A percentile compares a stretch with the other conserved stretches of the same genome.
Conservation (phyloP, 2,888 invertebrate genomes). For the Lucinisca nassula region DNA sequence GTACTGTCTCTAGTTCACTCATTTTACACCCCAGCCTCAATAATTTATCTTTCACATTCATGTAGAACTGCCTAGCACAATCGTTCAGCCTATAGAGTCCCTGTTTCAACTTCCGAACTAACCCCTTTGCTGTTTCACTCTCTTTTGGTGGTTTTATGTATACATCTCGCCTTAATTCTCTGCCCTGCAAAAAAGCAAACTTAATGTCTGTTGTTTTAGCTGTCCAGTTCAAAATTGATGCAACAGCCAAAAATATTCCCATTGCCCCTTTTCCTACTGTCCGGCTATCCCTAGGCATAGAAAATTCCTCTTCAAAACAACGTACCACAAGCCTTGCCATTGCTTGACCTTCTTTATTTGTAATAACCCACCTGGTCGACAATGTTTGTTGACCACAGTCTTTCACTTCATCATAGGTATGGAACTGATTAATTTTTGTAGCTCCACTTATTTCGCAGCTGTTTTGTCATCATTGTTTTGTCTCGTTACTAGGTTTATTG, state of each 20-base stretch:
- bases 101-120: slow-evolving; percentile 67
- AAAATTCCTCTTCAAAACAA: slow-evolving; percentile 59
- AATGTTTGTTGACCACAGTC: slow-evolving; percentile 35
- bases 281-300: too few relatives aligned
- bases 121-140: slow-evolving; percentile 18
- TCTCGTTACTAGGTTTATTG: not conserved
- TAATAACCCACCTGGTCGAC: too few relatives aligned
- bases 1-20: slow-evolving; percentile 66
- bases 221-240: slow-evolving; percentile 54
- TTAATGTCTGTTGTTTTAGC: slow-evolving; percentile 68
- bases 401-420: too few relatives aligned
- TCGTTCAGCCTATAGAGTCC: slow-evolving; percentile 69
- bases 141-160: slow-evolving; percentile 63
- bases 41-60: too few relatives aligned
- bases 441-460: slow-evolving; percentile 32
- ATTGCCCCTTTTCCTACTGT: slow-evolving; percentile 57
- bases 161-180: too few relatives aligned
- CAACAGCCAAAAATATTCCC: slow-evolving; percentile 55
- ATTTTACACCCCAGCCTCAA: slow-evolving; percentile 54
- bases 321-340: slow-evolving; percentile 63
- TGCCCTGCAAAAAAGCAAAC: slow-evolving; percentile 69
- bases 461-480: not conserved
- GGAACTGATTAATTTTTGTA: slow-evolving; percentile 59
- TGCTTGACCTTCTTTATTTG: slow-evolving; percentile 40
- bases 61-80: slow-evolving; percentile 68